A percentile compares a stretch with the other conserved stretches of the same genome.
Evolutionary conservation across 2,797 vertebrate genomes (phyloP).

Genomic region (Schizopygopsis malacanthus): DNA sequence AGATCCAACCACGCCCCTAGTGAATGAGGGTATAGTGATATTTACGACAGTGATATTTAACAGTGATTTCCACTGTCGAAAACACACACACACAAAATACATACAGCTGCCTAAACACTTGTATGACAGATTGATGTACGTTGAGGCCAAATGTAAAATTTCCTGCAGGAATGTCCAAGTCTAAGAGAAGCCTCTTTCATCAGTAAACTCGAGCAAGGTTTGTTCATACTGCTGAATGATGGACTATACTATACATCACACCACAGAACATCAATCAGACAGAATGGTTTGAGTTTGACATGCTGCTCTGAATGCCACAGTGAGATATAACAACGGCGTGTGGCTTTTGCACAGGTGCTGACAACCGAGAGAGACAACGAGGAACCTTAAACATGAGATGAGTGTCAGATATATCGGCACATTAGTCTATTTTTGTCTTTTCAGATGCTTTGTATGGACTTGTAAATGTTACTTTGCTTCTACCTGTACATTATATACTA

Average conservation of each 20-base stretch:
- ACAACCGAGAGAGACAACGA: conserved; percentile 42
- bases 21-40: not conserved
- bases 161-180: conserved; percentile 7
- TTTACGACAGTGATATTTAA: not conserved
- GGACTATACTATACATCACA: conserved; percentile 12
- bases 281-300: conserved; percentile 33
- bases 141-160: conserved; percentile 22
- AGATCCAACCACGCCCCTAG: too few species aligned
- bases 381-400: conserved; percentile 14
- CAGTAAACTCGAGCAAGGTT: conserved; percentile 44
- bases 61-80: too few species aligned
- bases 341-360: conserved; percentile 18
- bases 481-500: not conserved
- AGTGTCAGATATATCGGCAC: conserved; percentile 28
- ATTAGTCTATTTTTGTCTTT: conserved; percentile 48
- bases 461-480: not conserved
- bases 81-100: not conserved
- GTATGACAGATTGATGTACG: not conserved
- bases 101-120: not conserved
- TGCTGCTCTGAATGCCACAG: conserved; percentile 31
- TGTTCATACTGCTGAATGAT: conserved; percentile 12
- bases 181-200: conserved; percentile 41
- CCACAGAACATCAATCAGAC: conserved; percentile 16
- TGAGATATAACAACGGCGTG: not conserved
- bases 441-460: not conserved